Base-by-base conservation (phyloP, 2,797 vertebrate species). In the Rhynchonycteris naso region DNA sequence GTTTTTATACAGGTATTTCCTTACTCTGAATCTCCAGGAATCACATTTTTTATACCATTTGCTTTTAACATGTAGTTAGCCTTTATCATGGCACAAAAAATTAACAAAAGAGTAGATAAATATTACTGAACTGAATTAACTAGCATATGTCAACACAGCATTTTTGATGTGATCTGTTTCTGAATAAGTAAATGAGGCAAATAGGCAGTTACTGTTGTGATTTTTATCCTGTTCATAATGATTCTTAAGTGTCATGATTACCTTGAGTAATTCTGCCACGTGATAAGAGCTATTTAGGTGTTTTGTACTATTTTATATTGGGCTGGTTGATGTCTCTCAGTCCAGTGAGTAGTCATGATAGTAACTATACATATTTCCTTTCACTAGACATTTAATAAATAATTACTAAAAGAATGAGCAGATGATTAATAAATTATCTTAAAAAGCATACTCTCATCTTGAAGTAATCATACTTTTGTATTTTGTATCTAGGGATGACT, bases 161-260 rank as follows among this genome's bases (percentile, higher is more conserved):
- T 30, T 88, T 95, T 89, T 88, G 35, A 83, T 43, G 33, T n/a
- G 35, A 74, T 79, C 50, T 82, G 12, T n/a, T 91, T 91, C 90
- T 71, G 8, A 93, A 7, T 66, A 81, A 84, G 13, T 88, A 47
- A 85, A 59, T 66, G 61, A 58, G 33, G 21, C 19, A 16, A n/a
- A 1, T 59, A 1, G 56, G 5, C 84, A 76, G 11, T 86, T 66
- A 54, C 5, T 35, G 13, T 22, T 71, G 21, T 72, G 47, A 58
- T 59, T 93, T 93, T 81, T 4, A 28, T 61, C 14, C 14, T 75
- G 0, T n/a, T 76, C 47, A 21, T 13, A 71, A 24, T 75, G 52
- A 84, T 82, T 82, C 43, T 95, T 18, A 43, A 38, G 50, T 14
- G 56, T 18, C 14, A 1, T 47, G 30, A 66, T 78, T 38, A 85